Evolutionary conservation across 1,140 invertebrate genomes (phyloP).

Genomic region (Drosophila nigromelanica): DNA sequence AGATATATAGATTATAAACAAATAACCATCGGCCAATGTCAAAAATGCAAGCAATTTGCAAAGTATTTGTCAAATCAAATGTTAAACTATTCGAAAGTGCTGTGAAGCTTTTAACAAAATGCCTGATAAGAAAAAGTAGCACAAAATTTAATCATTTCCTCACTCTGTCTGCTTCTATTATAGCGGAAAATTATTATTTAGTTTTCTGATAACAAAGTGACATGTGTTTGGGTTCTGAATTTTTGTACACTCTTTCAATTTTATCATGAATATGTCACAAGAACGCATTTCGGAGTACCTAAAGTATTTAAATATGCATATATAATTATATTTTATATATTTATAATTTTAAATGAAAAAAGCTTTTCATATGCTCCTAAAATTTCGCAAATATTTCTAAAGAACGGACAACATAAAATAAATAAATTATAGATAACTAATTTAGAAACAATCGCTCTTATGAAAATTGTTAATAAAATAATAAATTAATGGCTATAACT

Average conservation of each 20-base stretch:
- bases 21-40: conserved; percentile 57
- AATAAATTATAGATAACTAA: no score
- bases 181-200: not conserved
- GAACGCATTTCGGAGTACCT: not conserved
- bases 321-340: no score
- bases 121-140: conserved; percentile 15
- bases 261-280: not conserved
- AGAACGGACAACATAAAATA: no score
- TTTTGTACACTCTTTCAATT: not conserved
- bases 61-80: conserved; percentile 16
- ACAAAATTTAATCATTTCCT: not conserved
- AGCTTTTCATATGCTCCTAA: no score
- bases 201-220: conserved; percentile 1
- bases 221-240: not conserved
- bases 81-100: conserved; percentile 1
- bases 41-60: conserved; percentile 57
- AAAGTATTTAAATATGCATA: no score
- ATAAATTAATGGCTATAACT: no score
- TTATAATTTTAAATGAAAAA: not conserved
- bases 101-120: not conserved
- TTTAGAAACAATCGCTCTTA: no score
- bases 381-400: not conserved
- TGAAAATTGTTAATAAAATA: no score
- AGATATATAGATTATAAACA: conserved; percentile 43
- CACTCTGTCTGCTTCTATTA: not conserved